A percentile compares a stretch with the other conserved stretches of the same genome.
Evolutionary conservation across 2,888 invertebrate species (phyloP).

Genomic region (Adelognathus sp.): DNA sequence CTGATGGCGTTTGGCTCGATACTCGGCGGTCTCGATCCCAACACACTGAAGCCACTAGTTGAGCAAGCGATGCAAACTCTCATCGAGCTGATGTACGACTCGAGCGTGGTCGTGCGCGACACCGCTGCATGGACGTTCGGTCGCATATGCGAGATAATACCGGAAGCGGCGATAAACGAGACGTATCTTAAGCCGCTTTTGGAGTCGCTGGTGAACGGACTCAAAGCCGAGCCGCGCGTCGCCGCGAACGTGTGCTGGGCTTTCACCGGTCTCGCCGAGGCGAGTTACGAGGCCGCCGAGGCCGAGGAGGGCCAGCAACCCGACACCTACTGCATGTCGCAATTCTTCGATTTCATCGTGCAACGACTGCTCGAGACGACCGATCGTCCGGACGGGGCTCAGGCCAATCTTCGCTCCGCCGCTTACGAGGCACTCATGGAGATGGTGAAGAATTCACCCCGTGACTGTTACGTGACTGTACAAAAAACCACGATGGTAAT

Average conservation of each 20-base stretch:
- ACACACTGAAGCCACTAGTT: slow-evolving; percentile 94
- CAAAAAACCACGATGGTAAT: slow-evolving; percentile 98
- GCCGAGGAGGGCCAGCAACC: slow-evolving; percentile 88
- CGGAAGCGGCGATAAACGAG: slow-evolving; percentile 96
- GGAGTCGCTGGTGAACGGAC: slow-evolving; percentile 91
- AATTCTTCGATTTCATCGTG: slow-evolving; percentile 96
- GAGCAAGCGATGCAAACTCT: slow-evolving; percentile 98
- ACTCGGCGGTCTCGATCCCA: slow-evolving; percentile 94
- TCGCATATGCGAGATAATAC: slow-evolving; percentile 97
- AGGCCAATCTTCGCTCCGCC: slow-evolving; percentile 96
- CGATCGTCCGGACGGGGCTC: slow-evolving; percentile 95
- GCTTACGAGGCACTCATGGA: slow-evolving; percentile 99
- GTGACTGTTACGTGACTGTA: slow-evolving; percentile 97
- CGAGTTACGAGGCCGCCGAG: slow-evolving; percentile 95
- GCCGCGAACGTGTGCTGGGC: slow-evolving; percentile 99
- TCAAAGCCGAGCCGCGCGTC: slow-evolving; percentile 97
- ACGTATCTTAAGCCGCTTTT: slow-evolving; percentile 91
- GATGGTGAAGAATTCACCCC: slow-evolving; percentile 99
- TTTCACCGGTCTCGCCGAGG: slow-evolving; percentile 97
- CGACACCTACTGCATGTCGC: slow-evolving; percentile 95
- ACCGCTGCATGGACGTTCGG: slow-evolving; percentile 99
- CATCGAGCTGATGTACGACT: slow-evolving; percentile 96
- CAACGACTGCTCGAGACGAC: slow-evolving; percentile 96
- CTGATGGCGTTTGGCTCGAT: slow-evolving; percentile 99
- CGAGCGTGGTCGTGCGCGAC: slow-evolving; percentile 96